Percentiles rank a stretch among this genome's conserved stretches.
Evolutionary conservation across 1,140 invertebrate species (phyloP).

Genomic region (Drosophila miranda): DNA sequence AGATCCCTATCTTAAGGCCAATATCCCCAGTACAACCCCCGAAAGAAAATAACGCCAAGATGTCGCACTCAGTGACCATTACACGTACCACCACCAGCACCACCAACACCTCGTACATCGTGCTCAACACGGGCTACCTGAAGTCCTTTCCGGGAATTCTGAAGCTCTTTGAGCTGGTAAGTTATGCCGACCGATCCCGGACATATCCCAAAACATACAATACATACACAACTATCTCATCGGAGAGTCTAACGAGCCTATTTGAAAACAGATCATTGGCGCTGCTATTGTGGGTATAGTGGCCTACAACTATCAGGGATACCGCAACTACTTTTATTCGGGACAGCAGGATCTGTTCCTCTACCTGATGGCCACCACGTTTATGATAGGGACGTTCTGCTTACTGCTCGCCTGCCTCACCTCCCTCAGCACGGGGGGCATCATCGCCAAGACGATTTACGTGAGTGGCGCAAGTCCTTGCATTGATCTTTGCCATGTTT

Average conservation of each 20-base stretch:
- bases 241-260: not conserved
- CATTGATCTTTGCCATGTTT: not conserved
- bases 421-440: conserved; percentile 89
- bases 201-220: conserved; percentile 32
- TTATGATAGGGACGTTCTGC: conserved; percentile 90
- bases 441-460: conserved; percentile 92
- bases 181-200: conserved; percentile 32
- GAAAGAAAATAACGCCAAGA: conserved; percentile 81
- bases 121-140: conserved; percentile 90
- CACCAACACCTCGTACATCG: conserved; percentile 87
- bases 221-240: too few relatives aligned
- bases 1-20: conserved; percentile 20
- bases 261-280: conserved; percentile 87
- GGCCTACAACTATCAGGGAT: conserved; percentile 84
- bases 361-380: conserved; percentile 85
- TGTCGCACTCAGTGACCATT: conserved; percentile 93
- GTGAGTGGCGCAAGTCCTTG: conserved; percentile 85
- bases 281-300: conserved; percentile 87
- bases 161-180: conserved; percentile 89
- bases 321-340: conserved; percentile 44
- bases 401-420: conserved; percentile 88
- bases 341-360: conserved; percentile 87
- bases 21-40: conserved; percentile 22
- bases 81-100: conserved; percentile 92
- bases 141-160: conserved; percentile 88